Percentiles rank a stretch among this genome's conserved stretches.
Evolutionary conservation across 1,140 invertebrate species (phyloP).

Genomic region (Drosophila santomea): DNA sequence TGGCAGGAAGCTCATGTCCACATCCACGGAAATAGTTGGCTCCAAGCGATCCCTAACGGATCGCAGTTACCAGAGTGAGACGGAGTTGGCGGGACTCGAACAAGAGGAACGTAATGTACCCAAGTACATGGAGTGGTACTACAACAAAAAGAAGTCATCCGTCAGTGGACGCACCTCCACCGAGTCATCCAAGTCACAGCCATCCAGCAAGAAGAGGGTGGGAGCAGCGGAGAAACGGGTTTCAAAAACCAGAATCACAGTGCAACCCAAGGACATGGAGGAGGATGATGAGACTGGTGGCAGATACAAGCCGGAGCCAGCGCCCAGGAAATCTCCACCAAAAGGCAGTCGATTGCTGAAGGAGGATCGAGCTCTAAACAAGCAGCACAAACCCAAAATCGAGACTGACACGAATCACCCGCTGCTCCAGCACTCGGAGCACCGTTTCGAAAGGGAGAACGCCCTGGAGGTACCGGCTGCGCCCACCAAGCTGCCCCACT

Average conservation of each 20-base stretch:
- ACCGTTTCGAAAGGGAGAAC: conserved; percentile 89
- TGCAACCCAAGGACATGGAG: conserved; percentile 68
- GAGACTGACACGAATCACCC: conserved; percentile 86
- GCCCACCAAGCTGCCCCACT: conserved; percentile 88
- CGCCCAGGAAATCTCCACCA: conserved; percentile 73
- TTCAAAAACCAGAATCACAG: conserved; percentile 81
- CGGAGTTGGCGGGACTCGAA: conserved; percentile 55
- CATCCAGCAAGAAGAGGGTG: conserved; percentile 54
- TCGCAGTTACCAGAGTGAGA: conserved; percentile 71
- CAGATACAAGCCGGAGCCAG: conserved; percentile 83
- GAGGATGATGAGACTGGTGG: conserved; percentile 78
- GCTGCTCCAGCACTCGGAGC: conserved; percentile 90
- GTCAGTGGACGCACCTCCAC: conserved; percentile 68
- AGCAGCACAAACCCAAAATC: conserved; percentile 67
- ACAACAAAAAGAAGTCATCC: conserved; percentile 68
- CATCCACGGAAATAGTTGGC: conserved; percentile 62
- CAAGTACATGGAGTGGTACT: conserved; percentile 90
- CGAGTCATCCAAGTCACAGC: conserved; percentile 66
- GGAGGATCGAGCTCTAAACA: conserved; percentile 77
- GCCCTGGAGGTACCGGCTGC: conserved; percentile 88
- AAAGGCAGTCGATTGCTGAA: conserved; percentile 74
- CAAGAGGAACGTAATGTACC: conserved; percentile 85
- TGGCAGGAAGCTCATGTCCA: conserved; percentile 62
- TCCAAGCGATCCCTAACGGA: conserved; percentile 51
- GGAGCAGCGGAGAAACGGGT: conserved; percentile 83